A percentile compares a stretch with the other conserved stretches of the same genome.
phyloP scores from a whole-genome alignment of 1,140 invertebrate genomes.

The Steinernema khuongi region DNA sequence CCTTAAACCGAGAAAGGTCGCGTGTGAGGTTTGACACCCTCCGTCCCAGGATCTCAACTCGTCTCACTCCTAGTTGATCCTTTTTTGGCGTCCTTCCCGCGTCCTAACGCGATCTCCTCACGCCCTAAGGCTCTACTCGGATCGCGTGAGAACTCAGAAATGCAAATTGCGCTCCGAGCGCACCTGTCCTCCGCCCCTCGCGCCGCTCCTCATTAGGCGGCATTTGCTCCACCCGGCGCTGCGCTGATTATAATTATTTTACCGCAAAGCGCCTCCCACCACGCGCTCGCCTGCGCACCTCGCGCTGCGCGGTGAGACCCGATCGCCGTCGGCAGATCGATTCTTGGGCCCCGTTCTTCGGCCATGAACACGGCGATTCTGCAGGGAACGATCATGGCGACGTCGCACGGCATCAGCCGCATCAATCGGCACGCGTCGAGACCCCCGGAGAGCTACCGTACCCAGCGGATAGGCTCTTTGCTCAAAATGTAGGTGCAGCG shows the following conservation, averaged over 20 bases:
- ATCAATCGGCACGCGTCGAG: constrained; percentile 43
- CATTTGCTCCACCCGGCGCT: background rate
- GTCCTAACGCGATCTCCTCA: background rate
- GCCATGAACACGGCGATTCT: constrained; percentile 46
- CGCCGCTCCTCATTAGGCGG: background rate
- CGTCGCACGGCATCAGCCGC: constrained; percentile 44
- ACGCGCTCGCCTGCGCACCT: background rate
- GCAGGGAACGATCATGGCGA: constrained; percentile 48
- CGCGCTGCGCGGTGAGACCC: background rate
- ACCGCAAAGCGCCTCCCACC: background rate
- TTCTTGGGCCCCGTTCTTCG: background rate
- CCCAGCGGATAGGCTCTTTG: background rate
- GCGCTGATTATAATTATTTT: background rate
- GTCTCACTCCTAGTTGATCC: no score
- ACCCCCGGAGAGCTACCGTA: background rate
- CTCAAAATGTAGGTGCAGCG: constrained; percentile 25
- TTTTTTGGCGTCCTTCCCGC: no score
- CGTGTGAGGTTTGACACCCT: no score
- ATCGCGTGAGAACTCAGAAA: background rate
- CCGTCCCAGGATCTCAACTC: no score
- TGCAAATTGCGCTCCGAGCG: no score
- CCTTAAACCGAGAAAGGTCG: no score
- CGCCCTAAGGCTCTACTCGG: background rate
- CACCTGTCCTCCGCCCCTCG: background rate
- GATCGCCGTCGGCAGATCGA: background rate